phyloP scores from a whole-genome alignment of 1,140 invertebrate genomes.

The Parasteatoda tepidariorum region DNA sequence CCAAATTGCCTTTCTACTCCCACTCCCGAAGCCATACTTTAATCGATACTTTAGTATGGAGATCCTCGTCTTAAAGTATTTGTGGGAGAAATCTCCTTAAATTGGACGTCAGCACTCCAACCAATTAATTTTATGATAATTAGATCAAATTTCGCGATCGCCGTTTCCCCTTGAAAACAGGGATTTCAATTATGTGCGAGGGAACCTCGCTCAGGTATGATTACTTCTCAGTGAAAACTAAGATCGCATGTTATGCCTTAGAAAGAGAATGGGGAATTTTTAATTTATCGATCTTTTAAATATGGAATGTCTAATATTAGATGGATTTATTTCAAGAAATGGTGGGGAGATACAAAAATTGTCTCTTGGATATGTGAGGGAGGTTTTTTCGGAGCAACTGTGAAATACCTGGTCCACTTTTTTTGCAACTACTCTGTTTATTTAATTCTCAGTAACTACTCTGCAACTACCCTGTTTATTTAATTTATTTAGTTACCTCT shows the following conservation, averaged over 20 bases:
- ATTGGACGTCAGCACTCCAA: slow-evolving; percentile 37
- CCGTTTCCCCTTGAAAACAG: slow-evolving; percentile 5
- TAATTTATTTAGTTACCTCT: too few species aligned
- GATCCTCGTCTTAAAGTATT: slow-evolving; percentile 40
- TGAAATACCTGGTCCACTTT: too few species aligned
- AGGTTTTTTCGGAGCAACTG: too few species aligned
- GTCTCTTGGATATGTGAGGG: too few species aligned
- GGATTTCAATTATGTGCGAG: slow-evolving; percentile 35
- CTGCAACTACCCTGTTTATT: too few species aligned
- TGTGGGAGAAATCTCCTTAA: slow-evolving; percentile 12
- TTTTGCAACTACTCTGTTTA: too few species aligned
- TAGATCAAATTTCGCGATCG: slow-evolving; percentile 31
- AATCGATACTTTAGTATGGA: slow-evolving; percentile 49
- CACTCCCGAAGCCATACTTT: not conserved
- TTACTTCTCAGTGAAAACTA: slow-evolving; percentile 5
- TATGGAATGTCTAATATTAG: too few species aligned
- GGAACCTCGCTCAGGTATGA: slow-evolving; percentile 6
- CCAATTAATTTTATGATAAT: slow-evolving; percentile 59
- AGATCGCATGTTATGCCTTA: not conserved
- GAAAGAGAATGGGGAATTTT: slow-evolving; percentile 5
- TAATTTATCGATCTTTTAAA: slow-evolving; percentile 43
- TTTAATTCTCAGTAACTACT: too few species aligned
- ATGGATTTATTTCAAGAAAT: too few species aligned
- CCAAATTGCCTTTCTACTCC: too few species aligned
- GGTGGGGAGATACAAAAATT: too few species aligned